phyloP scores from a whole-genome alignment of 2,888 invertebrate genomes.

The Ferrisia virgata region DNA sequence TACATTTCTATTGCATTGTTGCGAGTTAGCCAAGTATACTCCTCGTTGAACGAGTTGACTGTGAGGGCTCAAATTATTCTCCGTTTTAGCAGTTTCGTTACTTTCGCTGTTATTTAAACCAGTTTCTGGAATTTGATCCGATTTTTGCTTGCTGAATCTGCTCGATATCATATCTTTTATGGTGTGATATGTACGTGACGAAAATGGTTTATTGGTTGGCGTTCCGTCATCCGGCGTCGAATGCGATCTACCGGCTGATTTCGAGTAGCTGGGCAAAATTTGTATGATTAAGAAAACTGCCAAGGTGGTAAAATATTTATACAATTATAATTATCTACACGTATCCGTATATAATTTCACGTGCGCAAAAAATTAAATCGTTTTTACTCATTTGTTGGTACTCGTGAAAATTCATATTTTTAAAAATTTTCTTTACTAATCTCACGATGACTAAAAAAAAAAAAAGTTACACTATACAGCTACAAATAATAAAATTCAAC shows the following conservation, averaged over 20 bases:
- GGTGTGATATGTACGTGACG: conserved; percentile 68
- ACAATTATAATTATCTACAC: too few species aligned
- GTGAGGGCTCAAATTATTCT: conserved; percentile 50
- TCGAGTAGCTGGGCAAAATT: conserved; percentile 8
- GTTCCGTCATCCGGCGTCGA: conserved; percentile 61
- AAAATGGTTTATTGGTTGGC: conserved; percentile 54
- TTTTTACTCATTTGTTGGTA: too few species aligned
- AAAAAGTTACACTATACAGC: too few species aligned
- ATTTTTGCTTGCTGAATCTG: conserved; percentile 57
- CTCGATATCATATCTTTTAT: conserved; percentile 80
- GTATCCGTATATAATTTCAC: too few species aligned
- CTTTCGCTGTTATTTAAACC: conserved; percentile 47
- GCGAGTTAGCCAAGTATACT: conserved; percentile 50
- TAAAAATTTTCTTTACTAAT: too few species aligned
- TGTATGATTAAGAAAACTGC: neutral
- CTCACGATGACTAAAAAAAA: too few species aligned
- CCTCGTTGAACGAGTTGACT: conserved; percentile 51
- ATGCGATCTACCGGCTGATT: conserved; percentile 61
- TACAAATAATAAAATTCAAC: too few species aligned
- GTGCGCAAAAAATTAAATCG: too few species aligned
- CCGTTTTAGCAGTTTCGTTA: conserved; percentile 40
- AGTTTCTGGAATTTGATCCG: conserved; percentile 44
- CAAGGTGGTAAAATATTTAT: too few species aligned
- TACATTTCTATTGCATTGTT: conserved; percentile 42
- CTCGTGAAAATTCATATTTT: too few species aligned